Conservation (phyloP, 1,140 invertebrate genomes). For the Drosophila suzukii region DNA sequence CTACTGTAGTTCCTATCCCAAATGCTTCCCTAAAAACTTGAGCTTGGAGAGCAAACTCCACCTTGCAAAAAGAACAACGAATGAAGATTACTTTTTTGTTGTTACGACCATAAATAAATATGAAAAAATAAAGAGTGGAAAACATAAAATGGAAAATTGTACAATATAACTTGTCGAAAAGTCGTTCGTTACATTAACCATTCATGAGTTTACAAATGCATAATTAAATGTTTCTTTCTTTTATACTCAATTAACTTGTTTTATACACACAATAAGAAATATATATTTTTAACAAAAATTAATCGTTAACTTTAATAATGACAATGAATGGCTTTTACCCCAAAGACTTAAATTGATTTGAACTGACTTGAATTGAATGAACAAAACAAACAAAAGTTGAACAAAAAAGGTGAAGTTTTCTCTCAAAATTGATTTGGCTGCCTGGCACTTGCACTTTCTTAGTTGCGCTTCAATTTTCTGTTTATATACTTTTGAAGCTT, state of each 20-base stretch:
- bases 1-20: constrained; percentile 35
- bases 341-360: constrained; percentile 52
- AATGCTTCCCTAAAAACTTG: constrained; percentile 58
- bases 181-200: constrained; percentile 80
- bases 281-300: constrained; percentile 76
- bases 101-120: constrained; percentile 44
- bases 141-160: constrained; percentile 53
- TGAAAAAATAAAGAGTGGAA: constrained; percentile 31
- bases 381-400: constrained; percentile 30
- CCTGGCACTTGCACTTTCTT: constrained; percentile 45
- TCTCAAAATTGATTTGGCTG: constrained; percentile 72
- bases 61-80: constrained; percentile 78
- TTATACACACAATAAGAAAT: constrained; percentile 67
- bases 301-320: constrained; percentile 75
- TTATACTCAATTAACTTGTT: constrained; percentile 78
- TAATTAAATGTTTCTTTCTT: constrained; percentile 72
- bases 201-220: constrained; percentile 73
- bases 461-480: constrained; percentile 58
- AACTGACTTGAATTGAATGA: constrained; percentile 45
- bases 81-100: constrained; percentile 73
- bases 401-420: constrained; percentile 83
- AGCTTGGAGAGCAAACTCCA: constrained; percentile 82
- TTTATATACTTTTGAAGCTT: constrained; percentile 30
- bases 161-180: constrained; percentile 67
- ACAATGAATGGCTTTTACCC: constrained; percentile 75